Evolutionary conservation across 2,113 vertebrate genomes (phyloP).

Genomic region (Chaetodon trifascialis): DNA sequence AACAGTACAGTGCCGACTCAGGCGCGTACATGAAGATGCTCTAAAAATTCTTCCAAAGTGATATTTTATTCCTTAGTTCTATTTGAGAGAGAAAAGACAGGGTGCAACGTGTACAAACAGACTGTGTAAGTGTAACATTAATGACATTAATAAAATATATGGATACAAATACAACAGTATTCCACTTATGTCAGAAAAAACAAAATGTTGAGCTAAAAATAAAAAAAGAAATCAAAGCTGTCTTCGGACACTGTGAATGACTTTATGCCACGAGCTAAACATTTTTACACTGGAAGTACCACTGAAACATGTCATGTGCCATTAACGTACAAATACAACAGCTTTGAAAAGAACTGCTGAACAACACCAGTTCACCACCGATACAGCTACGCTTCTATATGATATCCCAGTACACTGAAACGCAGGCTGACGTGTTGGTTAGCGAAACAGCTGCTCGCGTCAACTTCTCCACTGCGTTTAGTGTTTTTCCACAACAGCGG

Average conservation of each 20-base stretch:
- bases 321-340: background rate
- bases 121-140: background rate
- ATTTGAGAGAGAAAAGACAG: background rate
- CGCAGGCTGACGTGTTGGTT: background rate
- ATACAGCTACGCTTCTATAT: background rate
- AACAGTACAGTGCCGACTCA: background rate
- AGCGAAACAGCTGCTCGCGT: slow-evolving; percentile 10
- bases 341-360: background rate
- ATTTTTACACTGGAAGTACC: background rate
- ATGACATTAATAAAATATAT: slow-evolving; percentile 2
- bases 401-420: background rate
- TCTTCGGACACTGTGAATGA: background rate
- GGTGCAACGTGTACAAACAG: background rate
- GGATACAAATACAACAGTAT: background rate
- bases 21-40: background rate
- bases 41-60: background rate
- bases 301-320: background rate
- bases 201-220: background rate
- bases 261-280: background rate
- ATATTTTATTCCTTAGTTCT: slow-evolving; percentile 1
- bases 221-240: background rate
- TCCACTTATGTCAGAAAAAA: background rate
- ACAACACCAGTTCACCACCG: background rate
- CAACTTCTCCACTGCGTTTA: background rate
- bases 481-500: slow-evolving; percentile 11